Evolutionary conservation across 2,888 invertebrate species (phyloP).

Genomic region (Taphrorychus bicolor): DNA sequence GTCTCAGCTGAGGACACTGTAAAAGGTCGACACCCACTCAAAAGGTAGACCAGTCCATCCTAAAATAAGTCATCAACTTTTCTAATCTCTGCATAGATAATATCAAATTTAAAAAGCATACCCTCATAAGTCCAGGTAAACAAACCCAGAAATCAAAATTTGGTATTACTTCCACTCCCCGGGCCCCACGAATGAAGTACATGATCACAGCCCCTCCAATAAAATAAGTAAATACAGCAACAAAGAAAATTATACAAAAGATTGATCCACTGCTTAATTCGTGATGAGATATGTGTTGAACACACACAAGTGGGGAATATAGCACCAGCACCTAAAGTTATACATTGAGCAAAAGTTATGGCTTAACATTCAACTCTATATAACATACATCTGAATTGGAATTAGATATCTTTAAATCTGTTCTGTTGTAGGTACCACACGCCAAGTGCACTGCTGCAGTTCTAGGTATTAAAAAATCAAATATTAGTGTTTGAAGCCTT

Average conservation of each 20-base stretch:
- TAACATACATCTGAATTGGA: conserved; percentile 30
- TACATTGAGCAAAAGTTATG: background rate
- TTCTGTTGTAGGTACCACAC: conserved; percentile 42
- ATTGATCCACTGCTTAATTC: conserved; percentile 69
- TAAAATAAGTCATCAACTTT: conserved; percentile 55
- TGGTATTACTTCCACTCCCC: conserved; percentile 76
- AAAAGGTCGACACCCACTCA: conserved; percentile 67
- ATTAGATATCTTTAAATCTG: conserved; percentile 44
- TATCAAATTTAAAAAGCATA: conserved; percentile 55
- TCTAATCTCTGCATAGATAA: background rate
- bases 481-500: too few relatives aligned
- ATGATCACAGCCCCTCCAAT: conserved; percentile 71
- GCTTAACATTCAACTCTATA: too few relatives aligned
- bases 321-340: conserved; percentile 63
- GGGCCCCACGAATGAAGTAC: conserved; percentile 73
- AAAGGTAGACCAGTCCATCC: conserved; percentile 70
- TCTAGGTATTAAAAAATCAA: conserved; percentile 37
- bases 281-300: conserved; percentile 54
- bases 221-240: conserved; percentile 67
- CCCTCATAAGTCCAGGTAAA: conserved; percentile 72
- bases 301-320: conserved; percentile 63
- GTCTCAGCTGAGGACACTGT: conserved; percentile 55
- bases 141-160: conserved; percentile 77
- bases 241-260: conserved; percentile 69
- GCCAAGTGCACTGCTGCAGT: conserved; percentile 41